Base-by-base conservation (phyloP, 2,113 vertebrate genomes). In the Acanthisitta chloris region DNA sequence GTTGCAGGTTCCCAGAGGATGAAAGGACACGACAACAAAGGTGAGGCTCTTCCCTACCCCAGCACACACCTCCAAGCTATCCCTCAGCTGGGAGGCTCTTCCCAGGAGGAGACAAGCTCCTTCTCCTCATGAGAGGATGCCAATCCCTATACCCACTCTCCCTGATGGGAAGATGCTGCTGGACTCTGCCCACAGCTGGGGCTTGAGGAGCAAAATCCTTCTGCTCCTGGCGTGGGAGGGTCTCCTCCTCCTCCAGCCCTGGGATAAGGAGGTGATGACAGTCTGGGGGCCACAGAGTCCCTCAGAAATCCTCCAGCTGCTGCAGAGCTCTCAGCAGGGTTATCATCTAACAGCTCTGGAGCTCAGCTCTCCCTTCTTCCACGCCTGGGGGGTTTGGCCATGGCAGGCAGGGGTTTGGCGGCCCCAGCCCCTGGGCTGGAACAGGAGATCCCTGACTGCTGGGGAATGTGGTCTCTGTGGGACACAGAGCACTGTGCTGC, bases 11-110 rank as follows among this genome's bases (percentile, higher is more conserved):
- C 88, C 64, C 64, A 5, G 88, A 88, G 86, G 65, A 29, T 86
- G 71, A 90, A 64, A 55, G 93, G 82, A 49, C 93, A 59, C 3
- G 59, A 92, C 64, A 94, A 93, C 88, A 88, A 81, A 95, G 96
- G 96, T 97, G 88, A 96, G 94, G 61, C 33, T 76, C 52, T 38
- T 61, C 70, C 78, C 25, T 11, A 1, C 10, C 66, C 3, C 1
- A 0, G 29, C 2, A 0, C 4, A 0, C 7, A 6, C 25, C 43
- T 15, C 55, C 16, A 6, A 9, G 33, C 33, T 6, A 5, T 20
- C 28, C 11, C 45, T n/a, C 0, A 0, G 12, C 36, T 12, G 21
- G 48, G 17, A 33, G 5, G 9, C 17, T 29, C 38, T 29, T 71
- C 38, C 51, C 31, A 21, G 62, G 23, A 67, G 59, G 14, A 40